A percentile compares a stretch with the other conserved stretches of the same genome.
Conservation (phyloP, 2,888 invertebrate genomes). For the Caenorhabditis uteleia region DNA sequence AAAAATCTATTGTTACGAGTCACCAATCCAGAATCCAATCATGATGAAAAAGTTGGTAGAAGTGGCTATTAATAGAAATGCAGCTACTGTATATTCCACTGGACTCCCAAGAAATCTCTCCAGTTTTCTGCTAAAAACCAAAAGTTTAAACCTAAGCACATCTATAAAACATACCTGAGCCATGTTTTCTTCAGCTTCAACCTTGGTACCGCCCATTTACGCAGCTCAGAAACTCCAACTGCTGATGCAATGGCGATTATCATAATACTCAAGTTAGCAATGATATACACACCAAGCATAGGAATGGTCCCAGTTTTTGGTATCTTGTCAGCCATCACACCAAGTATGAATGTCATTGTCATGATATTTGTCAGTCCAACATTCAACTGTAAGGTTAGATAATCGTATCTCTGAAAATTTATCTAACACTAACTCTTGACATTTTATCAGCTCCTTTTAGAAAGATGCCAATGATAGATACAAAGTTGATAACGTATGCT, state of each 20-base stretch:
- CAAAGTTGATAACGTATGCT: constrained; percentile 24
- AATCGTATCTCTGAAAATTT: background rate
- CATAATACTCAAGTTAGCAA: constrained; percentile 26
- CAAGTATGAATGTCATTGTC: constrained; percentile 41
- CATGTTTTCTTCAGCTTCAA: background rate
- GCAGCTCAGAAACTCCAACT: constrained; percentile 6
- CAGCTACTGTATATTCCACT: constrained; percentile 2
- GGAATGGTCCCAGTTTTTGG: constrained; percentile 33
- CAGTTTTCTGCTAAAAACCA: background rate
- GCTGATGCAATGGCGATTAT: constrained; percentile 13
- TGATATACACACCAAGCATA: constrained; percentile 24
- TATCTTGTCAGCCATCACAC: constrained; percentile 35
- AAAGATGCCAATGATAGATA: constrained; percentile 31
- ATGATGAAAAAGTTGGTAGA: constrained; percentile 4
- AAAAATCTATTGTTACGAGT: no score
- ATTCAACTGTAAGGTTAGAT: constrained; percentile 16
- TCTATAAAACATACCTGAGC: constrained; percentile 5
- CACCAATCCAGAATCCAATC: constrained; percentile 4
- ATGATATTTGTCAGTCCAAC: constrained; percentile 33
- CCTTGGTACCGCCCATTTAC: background rate
- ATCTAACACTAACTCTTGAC: constrained; percentile 16
- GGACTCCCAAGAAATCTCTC: background rate
- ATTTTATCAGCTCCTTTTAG: constrained; percentile 27
- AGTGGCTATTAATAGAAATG: background rate
- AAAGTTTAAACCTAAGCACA: background rate